Evolutionary conservation across 2,797 vertebrate genomes (phyloP).

Genomic region (Pipistrellus pipistrellus): DNA sequence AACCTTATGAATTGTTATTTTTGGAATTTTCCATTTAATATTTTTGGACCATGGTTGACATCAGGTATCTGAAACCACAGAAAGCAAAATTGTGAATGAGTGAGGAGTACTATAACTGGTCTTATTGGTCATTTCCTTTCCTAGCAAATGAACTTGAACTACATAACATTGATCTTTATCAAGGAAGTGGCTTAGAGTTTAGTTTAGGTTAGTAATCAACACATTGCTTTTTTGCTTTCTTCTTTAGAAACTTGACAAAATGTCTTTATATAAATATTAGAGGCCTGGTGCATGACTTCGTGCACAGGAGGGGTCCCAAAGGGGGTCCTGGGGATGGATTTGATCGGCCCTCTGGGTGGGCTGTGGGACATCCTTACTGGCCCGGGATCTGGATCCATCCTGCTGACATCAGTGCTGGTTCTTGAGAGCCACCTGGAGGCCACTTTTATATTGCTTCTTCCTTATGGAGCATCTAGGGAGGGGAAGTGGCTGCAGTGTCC

Average conservation of each 20-base stretch:
- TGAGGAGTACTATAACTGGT: neutral
- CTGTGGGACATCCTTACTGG: too few species aligned
- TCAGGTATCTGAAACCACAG: neutral
- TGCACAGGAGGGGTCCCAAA: too few species aligned
- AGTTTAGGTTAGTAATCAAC: neutral
- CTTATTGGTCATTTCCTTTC: neutral
- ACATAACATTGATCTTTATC: neutral
- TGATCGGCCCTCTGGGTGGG: too few species aligned
- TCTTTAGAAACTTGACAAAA: neutral
- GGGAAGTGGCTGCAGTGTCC: too few species aligned
- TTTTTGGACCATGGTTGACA: neutral
- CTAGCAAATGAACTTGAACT: conserved; percentile 37
- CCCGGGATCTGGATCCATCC: too few species aligned
- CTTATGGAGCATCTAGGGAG: too few species aligned
- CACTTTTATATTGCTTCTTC: too few species aligned
- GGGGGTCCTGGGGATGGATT: too few species aligned
- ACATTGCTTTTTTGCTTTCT: neutral
- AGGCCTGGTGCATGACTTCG: too few species aligned
- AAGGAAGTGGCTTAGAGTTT: conserved; percentile 4
- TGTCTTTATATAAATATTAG: neutral
- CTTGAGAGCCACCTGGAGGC: too few species aligned
- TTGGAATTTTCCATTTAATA: neutral
- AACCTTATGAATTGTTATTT: neutral
- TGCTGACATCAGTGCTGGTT: too few species aligned
- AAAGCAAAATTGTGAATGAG: neutral